phyloP scores from a whole-genome alignment of 2,113 vertebrate species.

The Copsychus sechellarum region DNA sequence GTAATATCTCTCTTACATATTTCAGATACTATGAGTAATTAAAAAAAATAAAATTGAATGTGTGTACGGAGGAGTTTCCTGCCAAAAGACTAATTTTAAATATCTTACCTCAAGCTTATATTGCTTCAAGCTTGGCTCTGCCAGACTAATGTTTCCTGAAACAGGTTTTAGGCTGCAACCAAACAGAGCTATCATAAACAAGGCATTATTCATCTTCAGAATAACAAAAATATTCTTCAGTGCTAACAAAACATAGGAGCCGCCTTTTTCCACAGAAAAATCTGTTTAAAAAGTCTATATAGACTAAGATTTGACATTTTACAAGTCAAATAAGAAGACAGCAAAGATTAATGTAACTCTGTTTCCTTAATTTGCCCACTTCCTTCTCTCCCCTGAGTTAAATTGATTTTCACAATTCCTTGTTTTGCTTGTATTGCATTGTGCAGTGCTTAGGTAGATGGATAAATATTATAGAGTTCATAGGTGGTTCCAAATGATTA shows the following conservation, averaged over 20 bases:
- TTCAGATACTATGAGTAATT: not conserved
- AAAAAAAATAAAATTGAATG: not conserved
- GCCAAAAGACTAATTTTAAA: not conserved
- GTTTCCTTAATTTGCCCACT: not conserved
- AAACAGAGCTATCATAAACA: not conserved
- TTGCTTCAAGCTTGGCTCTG: not conserved
- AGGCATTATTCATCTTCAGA: not conserved
- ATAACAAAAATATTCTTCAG: not conserved
- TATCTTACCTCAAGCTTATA: not conserved
- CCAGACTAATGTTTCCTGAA: not conserved
- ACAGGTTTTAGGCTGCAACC: not conserved
- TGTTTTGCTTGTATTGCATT: not conserved
- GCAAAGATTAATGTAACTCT: not conserved
- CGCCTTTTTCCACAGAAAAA: not conserved
- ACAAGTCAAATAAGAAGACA: not conserved
- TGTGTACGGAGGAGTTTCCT: not conserved
- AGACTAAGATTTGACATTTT: not conserved
- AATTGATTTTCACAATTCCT: not conserved
- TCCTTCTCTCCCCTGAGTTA: not conserved
- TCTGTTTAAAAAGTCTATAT: too few relatives aligned
- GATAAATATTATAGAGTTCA: not conserved
- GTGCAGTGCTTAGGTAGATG: not conserved
- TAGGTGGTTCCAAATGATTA: rapidly evolving
- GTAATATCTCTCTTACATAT: not conserved
- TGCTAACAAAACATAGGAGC: not conserved